Conservation (phyloP, 2,113 vertebrate species). For the Melanostigma gelatinosum region DNA sequence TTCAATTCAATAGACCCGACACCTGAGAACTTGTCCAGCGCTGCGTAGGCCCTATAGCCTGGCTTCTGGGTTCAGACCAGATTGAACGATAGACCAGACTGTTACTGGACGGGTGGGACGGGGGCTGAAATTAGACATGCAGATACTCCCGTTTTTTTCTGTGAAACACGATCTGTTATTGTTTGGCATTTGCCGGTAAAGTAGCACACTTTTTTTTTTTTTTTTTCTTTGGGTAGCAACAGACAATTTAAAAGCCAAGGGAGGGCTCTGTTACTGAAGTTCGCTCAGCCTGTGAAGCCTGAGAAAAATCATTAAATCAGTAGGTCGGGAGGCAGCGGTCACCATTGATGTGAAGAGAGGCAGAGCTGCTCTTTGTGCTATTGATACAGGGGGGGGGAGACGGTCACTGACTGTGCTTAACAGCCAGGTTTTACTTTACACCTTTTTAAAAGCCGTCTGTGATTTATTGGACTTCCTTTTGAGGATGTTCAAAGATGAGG, state of each 20-base stretch:
- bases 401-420: conserved; percentile 32
- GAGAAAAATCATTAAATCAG: conserved; percentile 72
- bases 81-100: conserved; percentile 48
- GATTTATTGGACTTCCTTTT: conserved; percentile 66
- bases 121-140: conserved; percentile 46
- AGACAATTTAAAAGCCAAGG: conserved; percentile 36
- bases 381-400: conserved; percentile 45
- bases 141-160: conserved; percentile 46
- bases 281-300: conserved; percentile 51
- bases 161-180: conserved; percentile 50
- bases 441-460: conserved; percentile 30
- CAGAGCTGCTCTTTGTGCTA: conserved; percentile 69
- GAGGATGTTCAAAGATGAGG: conserved; percentile 55
- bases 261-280: conserved; percentile 37
- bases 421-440: conserved; percentile 50
- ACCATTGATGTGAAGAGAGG: conserved; percentile 66
- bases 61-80: conserved; percentile 50
- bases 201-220: conserved; percentile 1
- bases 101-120: conserved; percentile 40
- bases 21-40: conserved; percentile 57
- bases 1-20: conserved; percentile 64
- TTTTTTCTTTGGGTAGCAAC: conserved; percentile 10
- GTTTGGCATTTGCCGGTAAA: conserved; percentile 44
- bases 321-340: conserved; percentile 55
- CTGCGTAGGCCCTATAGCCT: conserved; percentile 41